These are phyloP conservation scores for Chloroceryle inda DNA, from an alignment of 2,797 vertebrate genomes.

Conservation along the genomic window DNA sequence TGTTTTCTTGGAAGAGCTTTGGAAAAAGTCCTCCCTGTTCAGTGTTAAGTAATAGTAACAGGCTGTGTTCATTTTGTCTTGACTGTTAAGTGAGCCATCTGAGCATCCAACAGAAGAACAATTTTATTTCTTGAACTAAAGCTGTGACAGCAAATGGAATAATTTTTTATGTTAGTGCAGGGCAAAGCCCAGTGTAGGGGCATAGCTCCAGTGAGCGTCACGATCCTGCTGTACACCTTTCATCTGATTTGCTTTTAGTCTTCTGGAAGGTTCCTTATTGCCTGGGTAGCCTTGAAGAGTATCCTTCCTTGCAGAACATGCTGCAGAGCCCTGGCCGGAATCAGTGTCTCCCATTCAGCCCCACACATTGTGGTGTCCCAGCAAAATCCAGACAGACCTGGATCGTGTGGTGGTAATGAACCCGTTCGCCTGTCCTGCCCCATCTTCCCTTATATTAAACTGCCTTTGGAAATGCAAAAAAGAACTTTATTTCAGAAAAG, in stretches of 20 bases:
- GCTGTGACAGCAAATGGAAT: not conserved
- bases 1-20: not conserved
- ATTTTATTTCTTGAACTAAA: not conserved
- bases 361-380: not conserved
- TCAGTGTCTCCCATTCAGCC: not conserved
- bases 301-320: not conserved
- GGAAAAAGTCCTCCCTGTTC: not conserved
- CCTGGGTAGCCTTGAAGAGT: not conserved
- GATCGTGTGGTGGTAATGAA: fast-evolving
- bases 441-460: not conserved
- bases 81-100: not conserved
- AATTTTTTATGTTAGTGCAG: not conserved
- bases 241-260: not conserved
- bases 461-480: not conserved
- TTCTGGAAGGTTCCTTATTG: not conserved
- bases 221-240: not conserved
- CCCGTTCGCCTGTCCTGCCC: not conserved
- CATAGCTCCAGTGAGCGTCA: not conserved
- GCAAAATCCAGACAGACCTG: not conserved
- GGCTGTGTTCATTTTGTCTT: not conserved
- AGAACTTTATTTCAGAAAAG: not conserved
- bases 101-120: not conserved
- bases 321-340: not conserved
- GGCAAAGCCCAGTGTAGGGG: not conserved
- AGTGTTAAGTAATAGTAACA: not conserved